Base-by-base conservation (phyloP, 2,888 invertebrate genomes). In the Miltochrista miniata region DNA sequence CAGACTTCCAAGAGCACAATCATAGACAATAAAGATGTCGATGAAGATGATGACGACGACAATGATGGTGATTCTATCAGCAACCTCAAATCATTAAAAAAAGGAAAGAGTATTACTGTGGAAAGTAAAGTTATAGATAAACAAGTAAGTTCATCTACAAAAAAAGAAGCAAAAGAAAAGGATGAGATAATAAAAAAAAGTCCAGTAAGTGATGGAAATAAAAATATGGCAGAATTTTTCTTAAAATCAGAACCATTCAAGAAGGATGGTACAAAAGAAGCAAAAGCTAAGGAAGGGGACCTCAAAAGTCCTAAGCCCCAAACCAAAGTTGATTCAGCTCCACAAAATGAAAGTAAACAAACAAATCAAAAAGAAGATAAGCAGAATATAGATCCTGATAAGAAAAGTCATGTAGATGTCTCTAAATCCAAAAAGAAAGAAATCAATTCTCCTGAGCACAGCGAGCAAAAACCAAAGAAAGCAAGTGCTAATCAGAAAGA, bases 281-380 rank as follows among this genome's bases (percentile, higher is more conserved):
- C 1, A 5, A 59, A 68, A 54, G 2, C 38, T 39, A 56, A 54
- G 3, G 44, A 48, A 47, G 50, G 51, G 8, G 40, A 49, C 9
- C 24, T 38, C 2, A 56, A 56, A 56, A n/a, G 15, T 45, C 51
- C 55, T 10, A 59, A 61, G 54, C 10, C 13, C 7, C 58, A 61
- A 54, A 15, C 31, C 3, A 1, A 7, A 11, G 52, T 50, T 2
- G 52, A 51, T 47, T 1, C 14, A 30, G 24, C 15, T 14, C 10
- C 43, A 4, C 56, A 51, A 43, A 70, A 68, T 49, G 67, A 70
- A n/a, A 37, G 57, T 54, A 54, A 56, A 60, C 59, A 63, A 36
- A 8, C n/a, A 5, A 73, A 67, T 48, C 11, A 41, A 2, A 50
- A 42, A 45, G 58, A 62, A 39, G 66, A 59, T 15, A 64, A 68